phyloP scores from a whole-genome alignment of 1,140 invertebrate species.

The Daktulosphaira vitifoliae region DNA sequence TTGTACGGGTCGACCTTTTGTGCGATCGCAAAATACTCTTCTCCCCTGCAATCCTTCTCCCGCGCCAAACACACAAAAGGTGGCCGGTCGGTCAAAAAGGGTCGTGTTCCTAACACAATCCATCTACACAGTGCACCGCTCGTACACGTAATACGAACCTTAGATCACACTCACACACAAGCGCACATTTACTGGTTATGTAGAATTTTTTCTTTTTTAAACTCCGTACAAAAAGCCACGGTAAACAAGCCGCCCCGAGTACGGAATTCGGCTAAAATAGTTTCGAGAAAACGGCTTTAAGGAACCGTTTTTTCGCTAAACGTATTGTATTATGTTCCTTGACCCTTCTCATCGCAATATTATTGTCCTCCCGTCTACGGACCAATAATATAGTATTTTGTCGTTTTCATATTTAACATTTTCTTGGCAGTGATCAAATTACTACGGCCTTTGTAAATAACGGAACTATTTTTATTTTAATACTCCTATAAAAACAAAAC shows the following conservation, averaged over 20 bases:
- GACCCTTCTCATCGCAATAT: too few relatives aligned
- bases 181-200: too few relatives aligned
- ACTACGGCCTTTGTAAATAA: too few relatives aligned
- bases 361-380: too few relatives aligned
- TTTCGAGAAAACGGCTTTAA: conserved; percentile 8
- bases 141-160: conserved; percentile 30
- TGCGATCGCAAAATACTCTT: conserved; percentile 28
- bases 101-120: conserved; percentile 18
- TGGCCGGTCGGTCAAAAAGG: conserved; percentile 27
- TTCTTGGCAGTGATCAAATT: too few relatives aligned
- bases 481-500: too few relatives aligned
- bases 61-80: conserved; percentile 13
- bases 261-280: neutral
- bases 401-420: too few relatives aligned
- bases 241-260: neutral
- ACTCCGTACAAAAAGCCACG: conserved; percentile 4
- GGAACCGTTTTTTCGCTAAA: neutral
- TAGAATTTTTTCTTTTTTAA: neutral
- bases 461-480: too few relatives aligned
- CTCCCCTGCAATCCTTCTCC: neutral
- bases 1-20: conserved; percentile 18
- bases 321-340: too few relatives aligned
- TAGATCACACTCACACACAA: conserved; percentile 10
- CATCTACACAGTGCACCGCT: neutral
- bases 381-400: too few relatives aligned